Base-by-base conservation (phyloP, 2,888 invertebrate genomes). In the Boloria euphrosyne region DNA sequence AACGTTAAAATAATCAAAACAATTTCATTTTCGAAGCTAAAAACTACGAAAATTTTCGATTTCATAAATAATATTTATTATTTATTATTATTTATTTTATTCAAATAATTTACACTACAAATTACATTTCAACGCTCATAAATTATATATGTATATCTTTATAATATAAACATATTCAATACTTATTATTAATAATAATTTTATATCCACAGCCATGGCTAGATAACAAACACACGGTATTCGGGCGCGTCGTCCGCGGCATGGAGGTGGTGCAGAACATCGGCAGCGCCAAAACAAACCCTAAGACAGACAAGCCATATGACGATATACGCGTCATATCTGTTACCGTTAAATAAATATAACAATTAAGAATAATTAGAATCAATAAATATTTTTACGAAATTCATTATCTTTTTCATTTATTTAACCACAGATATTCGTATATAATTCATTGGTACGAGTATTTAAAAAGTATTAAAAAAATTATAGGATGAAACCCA, bases 251-350 rank as follows among this genome's bases (percentile, higher is more conserved):
- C 10, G 94, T 95, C 3, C 97, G 97, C 83, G 99, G 97, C 54
- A 99, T 99, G 98, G 99, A 99, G 90, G 98, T 99, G 0, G 96
- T 98, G 4, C 98, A 99, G 87, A 98, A 97, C 88, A 98, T 99
- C 75, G 97, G 98, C 82, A 96, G 96, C 85, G 96, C 97, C 2
- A 98, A 98, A 84, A 98, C 98, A 0, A 98, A 99, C 90, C 97
- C 98, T 1, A 99, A 99, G 91, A 99, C 98, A 0, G 99, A 99
- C 86, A 98, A 99, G 82, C 99, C 99, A 0, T 97, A 97, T 80
- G 98, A 99, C 80, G 99, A 99, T 81, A 96, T 99, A 54, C 94
- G 96, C 77, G 97, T 99, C 74, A 95, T 98, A 75, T 98, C 97
- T 71, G 94, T 98, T 70, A 95, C 96, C 59, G 93, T 97, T 59